Base-by-base conservation (phyloP, 2,888 invertebrate genomes). In the Ectemnius lituratus region DNA sequence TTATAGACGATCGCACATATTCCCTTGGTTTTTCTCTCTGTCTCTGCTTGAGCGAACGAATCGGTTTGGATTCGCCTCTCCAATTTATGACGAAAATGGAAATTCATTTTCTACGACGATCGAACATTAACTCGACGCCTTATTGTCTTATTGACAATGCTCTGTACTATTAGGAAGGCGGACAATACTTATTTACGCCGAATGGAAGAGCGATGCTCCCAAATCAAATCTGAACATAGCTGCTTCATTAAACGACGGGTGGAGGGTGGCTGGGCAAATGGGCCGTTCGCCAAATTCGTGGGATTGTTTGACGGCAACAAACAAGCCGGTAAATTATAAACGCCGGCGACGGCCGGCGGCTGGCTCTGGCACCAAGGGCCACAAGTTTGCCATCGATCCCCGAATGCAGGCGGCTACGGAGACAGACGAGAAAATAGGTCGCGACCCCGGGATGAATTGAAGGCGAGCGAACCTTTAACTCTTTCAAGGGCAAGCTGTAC, bases 251-350 rank as follows among this genome's bases (percentile, higher is more conserved):
- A 84, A 80, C 77, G 81, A 23, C 23, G 23, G 23, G 23, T 23
- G 73, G 52, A 52, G 52, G n/a, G 13, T 6, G 63, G 72, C 66
- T 62, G 63, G 56, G 47, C 57, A 45, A 27, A 18, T 76, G 67
- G 69, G 67, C 20, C 62, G 79, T 70, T 78, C 73, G 82, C 82
- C 82, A 75, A 80, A 70, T 62, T 64, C 70, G 73, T 60, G 58
- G 75, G 67, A 77, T 78, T 84, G 84, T 84, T 84, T 84, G 84
- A 76, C 78, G 76, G 77, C 79, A 67, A 84, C 85, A 81, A 84
- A 85, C 70, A 84, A 63, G 56, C 49, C 14, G 62, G 64, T 81
- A 77, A 84, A 84, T 85, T 84, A 85, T 79, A 78, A 81, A 85
- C 75, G 80, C 74, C 73, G 78, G 76, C 72, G 37, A 11, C 37